These are phyloP conservation scores for Schrankia costaestrigalis DNA, from an alignment of 2,888 invertebrate species.

Conservation along the genomic window DNA sequence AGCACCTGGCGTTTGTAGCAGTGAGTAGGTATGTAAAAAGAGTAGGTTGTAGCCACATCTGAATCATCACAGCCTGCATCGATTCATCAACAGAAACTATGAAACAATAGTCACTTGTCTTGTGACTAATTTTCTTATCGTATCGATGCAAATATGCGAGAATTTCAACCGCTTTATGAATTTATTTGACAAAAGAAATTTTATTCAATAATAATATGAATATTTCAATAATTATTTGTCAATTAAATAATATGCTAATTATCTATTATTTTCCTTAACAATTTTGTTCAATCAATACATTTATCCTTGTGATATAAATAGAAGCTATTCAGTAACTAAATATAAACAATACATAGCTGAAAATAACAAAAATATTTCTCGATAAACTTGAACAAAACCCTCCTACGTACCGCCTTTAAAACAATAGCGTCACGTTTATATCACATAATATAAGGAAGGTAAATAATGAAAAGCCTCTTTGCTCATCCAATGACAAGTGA, in stretches of 20 bases:
- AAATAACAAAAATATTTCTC: background rate
- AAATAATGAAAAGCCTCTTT: conserved; percentile 70
- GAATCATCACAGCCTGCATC: conserved; percentile 9
- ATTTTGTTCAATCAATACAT: too few relatives aligned
- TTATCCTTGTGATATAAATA: too few relatives aligned
- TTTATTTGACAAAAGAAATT: conserved; percentile 5
- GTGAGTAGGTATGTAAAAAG: too few relatives aligned
- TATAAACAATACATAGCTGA: too few relatives aligned
- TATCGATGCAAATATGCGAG: conserved; percentile 6
- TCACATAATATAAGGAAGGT: conserved; percentile 51
- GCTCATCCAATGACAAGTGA: conserved; percentile 78
- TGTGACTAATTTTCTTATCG: conserved; percentile 16
- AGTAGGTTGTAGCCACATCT: too few relatives aligned
- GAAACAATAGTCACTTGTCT: conserved; percentile 12
- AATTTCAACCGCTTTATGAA: conserved; percentile 5
- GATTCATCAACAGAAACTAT: conserved; percentile 7
- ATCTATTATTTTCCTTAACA: too few relatives aligned
- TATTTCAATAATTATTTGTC: too few relatives aligned
- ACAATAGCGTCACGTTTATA: conserved; percentile 23
- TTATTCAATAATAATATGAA: too few relatives aligned
- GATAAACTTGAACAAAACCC: conserved; percentile 3
- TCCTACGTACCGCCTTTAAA: conserved; percentile 5
- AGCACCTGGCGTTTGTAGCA: too few relatives aligned
- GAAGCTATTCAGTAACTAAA: too few relatives aligned
- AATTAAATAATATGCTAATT: too few relatives aligned